phyloP scores from a whole-genome alignment of 2,797 vertebrate genomes.

The Epinephelus awoara region DNA sequence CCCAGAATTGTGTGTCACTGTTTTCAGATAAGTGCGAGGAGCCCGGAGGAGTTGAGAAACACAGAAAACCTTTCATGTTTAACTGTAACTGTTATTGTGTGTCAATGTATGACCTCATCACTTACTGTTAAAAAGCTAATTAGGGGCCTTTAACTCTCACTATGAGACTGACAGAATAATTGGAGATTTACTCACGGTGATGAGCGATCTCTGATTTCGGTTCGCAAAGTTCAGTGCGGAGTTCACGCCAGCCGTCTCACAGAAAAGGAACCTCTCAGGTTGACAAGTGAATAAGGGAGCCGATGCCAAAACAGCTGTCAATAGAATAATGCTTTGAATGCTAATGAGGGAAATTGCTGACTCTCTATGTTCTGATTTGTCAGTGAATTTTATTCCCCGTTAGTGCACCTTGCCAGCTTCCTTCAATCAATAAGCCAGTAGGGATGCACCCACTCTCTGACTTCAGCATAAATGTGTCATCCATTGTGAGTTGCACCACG shows the following conservation, averaged over 20 bases:
- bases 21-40: neutral
- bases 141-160: neutral
- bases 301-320: conserved; percentile 60
- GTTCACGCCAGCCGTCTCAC: conserved; percentile 12
- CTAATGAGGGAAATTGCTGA: conserved; percentile 78
- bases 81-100: neutral
- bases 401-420: conserved; percentile 64
- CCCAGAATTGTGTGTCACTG: neutral
- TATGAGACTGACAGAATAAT: neutral
- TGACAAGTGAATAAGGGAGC: conserved; percentile 33
- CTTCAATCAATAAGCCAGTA: conserved; percentile 76
- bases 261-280: conserved; percentile 36
- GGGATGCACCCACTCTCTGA: conserved; percentile 59
- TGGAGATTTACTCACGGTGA: neutral
- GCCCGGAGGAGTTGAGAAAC: neutral
- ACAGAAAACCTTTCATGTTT: neutral
- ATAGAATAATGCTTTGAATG: conserved; percentile 68
- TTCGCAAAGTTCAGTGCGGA: conserved; percentile 29
- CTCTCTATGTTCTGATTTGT: conserved; percentile 69
- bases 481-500: conserved; percentile 58
- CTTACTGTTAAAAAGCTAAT: neutral
- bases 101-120: neutral
- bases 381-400: conserved; percentile 71
- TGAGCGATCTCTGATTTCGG: conserved; percentile 29
- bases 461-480: conserved; percentile 77